Evolutionary conservation across 2,888 invertebrate species (phyloP), one percentile per base, ranked within the genome.

Genomic region (Tenthredo amoena): DNA sequence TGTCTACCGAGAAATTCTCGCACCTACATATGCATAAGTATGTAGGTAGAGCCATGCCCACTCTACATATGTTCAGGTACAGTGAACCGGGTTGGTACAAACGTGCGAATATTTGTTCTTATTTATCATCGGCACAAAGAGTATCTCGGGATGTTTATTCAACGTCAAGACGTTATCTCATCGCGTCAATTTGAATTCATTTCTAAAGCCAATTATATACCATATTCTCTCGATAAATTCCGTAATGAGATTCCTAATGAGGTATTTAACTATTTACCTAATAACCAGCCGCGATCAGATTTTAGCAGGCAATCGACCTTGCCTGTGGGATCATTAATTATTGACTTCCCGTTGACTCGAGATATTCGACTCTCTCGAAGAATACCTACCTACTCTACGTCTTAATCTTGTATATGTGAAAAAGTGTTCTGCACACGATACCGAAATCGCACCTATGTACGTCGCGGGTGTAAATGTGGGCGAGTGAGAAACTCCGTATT

Each of bases 121-220:
- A 26, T 74, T 43, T 74, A 74, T 74, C 72, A 74, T 74, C 72
- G 43, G 9, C 9, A 77, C 34, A 55, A 77, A 77, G 77, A 55
- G 31, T 55, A 50, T 77, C 18, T 77, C 34, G 50, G 18, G 55
- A 77, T 77, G 77, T 77, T 77, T 50, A 77, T 77, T 77, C 77
- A 77, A 77, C 77, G 31, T 77, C 77, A 15, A 55, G 77, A 34
- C 55, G 50, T 77, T 74, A 74, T 74, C 74, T 40, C 50, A 26
- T 10, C 26, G 4, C 15, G 26, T 43, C 21, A 34, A 31, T 40
- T 55, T 40, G 31, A 37, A 77, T 43, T 74, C 34, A 31, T 55
- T 34, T 18, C 50, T 50, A 18, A 31, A 77, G 18, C 55, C 50
- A 31, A 50, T 18, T 47, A 40, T 50, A 21, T 43, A 43, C 21